Base-by-base conservation (phyloP, 2,888 invertebrate genomes). In the Acrobasis repandana region DNA sequence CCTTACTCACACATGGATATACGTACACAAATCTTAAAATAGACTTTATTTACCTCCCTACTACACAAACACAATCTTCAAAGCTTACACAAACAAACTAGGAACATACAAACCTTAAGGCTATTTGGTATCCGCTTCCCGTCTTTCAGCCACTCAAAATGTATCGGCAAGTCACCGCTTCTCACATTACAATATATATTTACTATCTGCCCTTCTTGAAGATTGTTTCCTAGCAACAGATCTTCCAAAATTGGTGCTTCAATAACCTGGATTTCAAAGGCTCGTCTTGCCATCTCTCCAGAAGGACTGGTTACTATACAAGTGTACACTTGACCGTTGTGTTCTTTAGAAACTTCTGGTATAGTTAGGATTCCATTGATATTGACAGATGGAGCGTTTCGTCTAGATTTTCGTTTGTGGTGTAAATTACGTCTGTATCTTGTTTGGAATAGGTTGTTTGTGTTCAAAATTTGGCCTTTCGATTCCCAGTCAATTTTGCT, bases 131-230 rank as follows among this genome's bases (percentile, higher is more conserved):
- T 94, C 63, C 94, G 90, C 71, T 93, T 93, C 54, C 94, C 94
- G 79, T 95, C 95, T 74, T 95, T 95, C 71, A 94, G 85, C 95
- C 95, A 95, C 64, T 94, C 93, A 75, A 95, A 95, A 84, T 94
- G 94, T 72, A 95, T 94, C 50, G 95, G 95, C 86, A 95, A 86
- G 79, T 95, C 95, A 10, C 95, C 95, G 58, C 94, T 93, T 52
- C 95, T 94, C 0, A 96, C 94, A 70, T 95, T 95, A 78, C 96
- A 97, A 56, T 97, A 96, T 56, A 97, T 96, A 82, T 97, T 95
- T 34, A 96, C 96, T 70, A 97, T 93, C 79, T 97, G 95, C 52
- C 96, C 96, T 89, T 97, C 95, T 83, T 96, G 96, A 0, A 97
- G 92, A 78, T 96, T 96, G 60, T 94, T 94, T 0, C 97, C 96